Percentiles rank a stretch among this genome's conserved stretches.
Evolutionary conservation across 2,797 vertebrate species (phyloP).

Genomic region (Notolabrus celidotus): DNA sequence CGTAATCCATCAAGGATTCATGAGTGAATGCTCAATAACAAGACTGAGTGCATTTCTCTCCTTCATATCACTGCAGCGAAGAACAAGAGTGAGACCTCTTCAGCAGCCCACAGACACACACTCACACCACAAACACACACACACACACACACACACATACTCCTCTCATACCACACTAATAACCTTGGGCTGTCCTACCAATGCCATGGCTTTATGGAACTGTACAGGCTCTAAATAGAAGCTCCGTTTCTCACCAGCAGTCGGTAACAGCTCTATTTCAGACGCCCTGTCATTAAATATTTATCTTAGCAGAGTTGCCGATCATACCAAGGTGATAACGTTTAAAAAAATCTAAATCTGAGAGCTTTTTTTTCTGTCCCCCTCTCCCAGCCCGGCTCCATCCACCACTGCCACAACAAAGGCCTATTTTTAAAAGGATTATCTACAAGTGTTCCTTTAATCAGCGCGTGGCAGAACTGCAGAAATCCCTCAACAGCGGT

Average conservation of each 20-base stretch:
- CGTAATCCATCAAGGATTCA: conserved; percentile 72
- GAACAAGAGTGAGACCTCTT: conserved; percentile 62
- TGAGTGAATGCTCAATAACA: conserved; percentile 67
- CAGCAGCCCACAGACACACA: conserved; percentile 61
- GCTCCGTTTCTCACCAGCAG: conserved; percentile 81
- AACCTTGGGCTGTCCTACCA: conserved; percentile 86
- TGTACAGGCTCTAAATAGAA: conserved; percentile 82
- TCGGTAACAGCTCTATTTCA: conserved; percentile 85
- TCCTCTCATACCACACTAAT: conserved; percentile 82
- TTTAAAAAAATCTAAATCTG: conserved; percentile 80
- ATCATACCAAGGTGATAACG: conserved; percentile 82
- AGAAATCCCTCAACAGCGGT: conserved; percentile 79
- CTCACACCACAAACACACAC: too few species aligned
- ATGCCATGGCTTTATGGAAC: conserved; percentile 81
- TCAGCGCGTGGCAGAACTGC: conserved; percentile 76
- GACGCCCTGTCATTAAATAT: conserved; percentile 85
- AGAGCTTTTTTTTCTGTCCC: conserved; percentile 26
- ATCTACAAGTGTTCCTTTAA: conserved; percentile 86
- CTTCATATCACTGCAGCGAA: conserved; percentile 63
- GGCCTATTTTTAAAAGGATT: conserved; percentile 79
- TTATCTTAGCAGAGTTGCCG: conserved; percentile 80
- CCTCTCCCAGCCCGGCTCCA: conserved; percentile 21
- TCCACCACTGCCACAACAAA: conserved; percentile 63
- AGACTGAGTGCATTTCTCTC: conserved; percentile 62
- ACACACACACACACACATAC: conserved; percentile 72